Evolutionary conservation across 2,888 invertebrate genomes (phyloP), one percentile per base, ranked within the genome.

Genomic region (Scaptomyza tumidula): DNA sequence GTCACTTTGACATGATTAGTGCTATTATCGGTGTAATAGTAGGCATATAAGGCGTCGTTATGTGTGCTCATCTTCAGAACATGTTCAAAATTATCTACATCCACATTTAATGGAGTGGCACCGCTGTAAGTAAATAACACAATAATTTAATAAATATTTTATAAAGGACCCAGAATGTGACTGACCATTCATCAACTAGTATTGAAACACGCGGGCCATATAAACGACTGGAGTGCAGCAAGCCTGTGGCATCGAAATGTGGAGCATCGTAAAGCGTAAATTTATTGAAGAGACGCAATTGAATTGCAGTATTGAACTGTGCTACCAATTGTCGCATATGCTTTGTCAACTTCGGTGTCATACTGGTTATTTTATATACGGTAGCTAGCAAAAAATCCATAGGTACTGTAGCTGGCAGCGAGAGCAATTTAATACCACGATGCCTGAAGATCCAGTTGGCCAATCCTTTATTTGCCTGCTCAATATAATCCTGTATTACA

Each of bases 401-500:
- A 19, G 98, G 98, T 59, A 98, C 93, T 49, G 97, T 94, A 89
- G 97, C 98, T 0, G 98, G 98, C 65, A 98, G 93, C 56, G 97
- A 95, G 1, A 98, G 93, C 49, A 97, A 93, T 82, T 97, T 95
- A 92, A 98, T 95, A 46, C 97, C 96, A 74, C 95, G 94, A 88
- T 96, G 96, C 81, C 96, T 95, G 93, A 98, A 97, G 74, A 98
- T 93, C 97, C 98, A 98, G 92, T 97, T 98, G 60, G 97, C 94
- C 29, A 98, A 92, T 3, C 98, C 98, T 89, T 95, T 96, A 92
- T 98, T 98, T 0, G 98, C 97, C 0, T 97, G 95, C 90, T 98
- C 97, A 76, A 98, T 97, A 0, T 98, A 98, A 90, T 97, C 97
- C 93, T 98, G 98, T 92, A 98, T 96, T 89, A 97, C 96, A 81